A percentile compares a stretch with the other conserved stretches of the same genome.
Evolutionary conservation across 2,113 vertebrate species (phyloP).

Genomic region (Mastomys natalensis): DNA sequence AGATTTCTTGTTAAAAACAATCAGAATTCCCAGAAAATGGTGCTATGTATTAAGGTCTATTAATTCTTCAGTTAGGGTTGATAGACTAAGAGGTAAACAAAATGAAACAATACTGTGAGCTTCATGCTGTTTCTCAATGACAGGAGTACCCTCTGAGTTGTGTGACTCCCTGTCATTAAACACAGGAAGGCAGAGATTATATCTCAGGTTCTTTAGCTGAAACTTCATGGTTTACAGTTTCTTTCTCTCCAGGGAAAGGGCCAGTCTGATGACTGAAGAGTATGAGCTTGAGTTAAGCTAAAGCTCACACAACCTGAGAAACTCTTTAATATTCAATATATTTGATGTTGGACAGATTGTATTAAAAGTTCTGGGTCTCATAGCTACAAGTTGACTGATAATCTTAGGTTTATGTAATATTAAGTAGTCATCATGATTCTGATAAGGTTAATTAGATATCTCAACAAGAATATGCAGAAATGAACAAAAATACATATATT

Average conservation of each 20-base stretch:
- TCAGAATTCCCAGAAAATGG: neutral
- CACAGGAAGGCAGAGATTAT: neutral
- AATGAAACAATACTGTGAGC: neutral
- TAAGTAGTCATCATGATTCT: neutral
- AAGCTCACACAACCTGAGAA: neutral
- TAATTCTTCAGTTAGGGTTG: neutral
- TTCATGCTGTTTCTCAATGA: neutral
- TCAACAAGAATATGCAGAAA: neutral
- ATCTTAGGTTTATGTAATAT: neutral
- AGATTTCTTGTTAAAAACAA: neutral
- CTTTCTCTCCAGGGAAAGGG: neutral
- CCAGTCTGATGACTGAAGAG: neutral
- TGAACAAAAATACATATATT: neutral
- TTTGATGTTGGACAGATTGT: neutral
- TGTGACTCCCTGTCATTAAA: neutral
- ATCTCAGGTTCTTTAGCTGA: neutral
- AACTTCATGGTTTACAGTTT: neutral
- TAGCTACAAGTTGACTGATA: neutral
- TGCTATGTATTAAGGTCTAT: neutral
- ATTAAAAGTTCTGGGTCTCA: rapidly evolving
- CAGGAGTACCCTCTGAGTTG: neutral
- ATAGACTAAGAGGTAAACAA: neutral
- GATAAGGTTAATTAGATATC: neutral
- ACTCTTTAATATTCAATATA: neutral
- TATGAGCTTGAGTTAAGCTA: neutral